A percentile compares a stretch with the other conserved stretches of the same genome.
These are phyloP conservation scores for Drosophila seguyi DNA, from an alignment of 1,140 invertebrate species.

Conservation along the genomic window DNA sequence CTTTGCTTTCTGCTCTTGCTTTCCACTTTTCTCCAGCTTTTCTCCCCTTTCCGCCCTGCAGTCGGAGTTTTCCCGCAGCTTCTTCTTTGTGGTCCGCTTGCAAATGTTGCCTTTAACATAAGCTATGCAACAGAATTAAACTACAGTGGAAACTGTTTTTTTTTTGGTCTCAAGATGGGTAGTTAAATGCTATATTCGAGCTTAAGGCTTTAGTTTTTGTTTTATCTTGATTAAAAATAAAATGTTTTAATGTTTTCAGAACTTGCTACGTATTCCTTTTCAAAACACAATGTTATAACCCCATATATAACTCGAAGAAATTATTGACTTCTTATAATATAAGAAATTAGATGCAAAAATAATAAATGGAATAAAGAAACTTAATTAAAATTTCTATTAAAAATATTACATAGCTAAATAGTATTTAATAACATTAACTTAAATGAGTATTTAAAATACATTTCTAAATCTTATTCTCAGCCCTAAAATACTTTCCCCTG, in stretches of 20 bases:
- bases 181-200: background rate
- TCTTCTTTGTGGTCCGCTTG: constrained; percentile 48
- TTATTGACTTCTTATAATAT: too few relatives aligned
- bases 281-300: too few relatives aligned
- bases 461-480: background rate
- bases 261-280: too few relatives aligned
- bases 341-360: too few relatives aligned
- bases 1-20: constrained; percentile 57
- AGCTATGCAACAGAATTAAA: constrained; percentile 11
- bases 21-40: constrained; percentile 15
- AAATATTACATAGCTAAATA: too few relatives aligned
- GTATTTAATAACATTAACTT: too few relatives aligned
- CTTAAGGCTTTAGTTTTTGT: too few relatives aligned
- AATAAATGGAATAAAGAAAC: too few relatives aligned
- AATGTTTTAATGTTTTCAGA: too few relatives aligned
- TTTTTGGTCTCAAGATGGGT: background rate
- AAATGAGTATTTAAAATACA: background rate
- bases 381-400: too few relatives aligned
- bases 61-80: constrained; percentile 22
- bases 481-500: background rate
- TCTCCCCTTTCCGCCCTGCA: background rate
- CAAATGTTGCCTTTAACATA: constrained; percentile 55
- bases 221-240: background rate
- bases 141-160: constrained; percentile 7
- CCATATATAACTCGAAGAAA: too few relatives aligned